phyloP scores from a whole-genome alignment of 2,113 vertebrate genomes.

The Leptocoma aspasia region DNA sequence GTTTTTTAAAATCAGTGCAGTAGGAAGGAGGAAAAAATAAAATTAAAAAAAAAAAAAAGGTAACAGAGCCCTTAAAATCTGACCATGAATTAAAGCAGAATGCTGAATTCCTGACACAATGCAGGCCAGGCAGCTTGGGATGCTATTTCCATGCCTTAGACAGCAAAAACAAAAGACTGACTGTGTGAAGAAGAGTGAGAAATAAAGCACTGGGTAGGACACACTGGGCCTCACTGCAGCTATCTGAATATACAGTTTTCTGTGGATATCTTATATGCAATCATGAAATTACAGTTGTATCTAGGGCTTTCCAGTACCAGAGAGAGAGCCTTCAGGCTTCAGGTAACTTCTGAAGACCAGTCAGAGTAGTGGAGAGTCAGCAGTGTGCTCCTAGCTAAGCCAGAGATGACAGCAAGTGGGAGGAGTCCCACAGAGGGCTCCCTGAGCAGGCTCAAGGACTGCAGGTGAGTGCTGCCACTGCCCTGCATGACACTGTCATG shows the following conservation, averaged over 20 bases:
- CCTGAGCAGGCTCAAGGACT: background rate
- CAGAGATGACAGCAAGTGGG: background rate
- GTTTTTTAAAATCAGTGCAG: background rate
- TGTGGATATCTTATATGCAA: background rate
- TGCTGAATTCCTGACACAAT: background rate
- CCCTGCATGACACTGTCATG: rapidly evolving
- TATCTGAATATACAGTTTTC: background rate
- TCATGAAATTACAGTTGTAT: background rate
- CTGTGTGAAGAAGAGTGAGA: background rate
- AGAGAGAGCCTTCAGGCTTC: background rate
- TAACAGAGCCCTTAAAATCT: background rate
- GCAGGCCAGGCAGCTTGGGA: background rate
- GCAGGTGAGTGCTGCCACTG: background rate
- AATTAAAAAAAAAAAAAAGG: background rate
- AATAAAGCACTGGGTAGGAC: background rate
- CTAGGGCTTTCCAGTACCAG: background rate
- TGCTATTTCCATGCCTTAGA: background rate
- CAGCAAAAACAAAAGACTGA: slow-evolving; percentile 14
- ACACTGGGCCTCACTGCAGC: background rate
- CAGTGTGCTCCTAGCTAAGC: background rate
- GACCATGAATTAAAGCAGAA: background rate
- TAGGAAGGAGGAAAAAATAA: background rate
- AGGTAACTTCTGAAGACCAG: background rate
- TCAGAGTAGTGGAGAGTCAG: background rate
- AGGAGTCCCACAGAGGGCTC: background rate